phyloP scores from a whole-genome alignment of 2,888 invertebrate genomes.

The Aplocera efformata region DNA sequence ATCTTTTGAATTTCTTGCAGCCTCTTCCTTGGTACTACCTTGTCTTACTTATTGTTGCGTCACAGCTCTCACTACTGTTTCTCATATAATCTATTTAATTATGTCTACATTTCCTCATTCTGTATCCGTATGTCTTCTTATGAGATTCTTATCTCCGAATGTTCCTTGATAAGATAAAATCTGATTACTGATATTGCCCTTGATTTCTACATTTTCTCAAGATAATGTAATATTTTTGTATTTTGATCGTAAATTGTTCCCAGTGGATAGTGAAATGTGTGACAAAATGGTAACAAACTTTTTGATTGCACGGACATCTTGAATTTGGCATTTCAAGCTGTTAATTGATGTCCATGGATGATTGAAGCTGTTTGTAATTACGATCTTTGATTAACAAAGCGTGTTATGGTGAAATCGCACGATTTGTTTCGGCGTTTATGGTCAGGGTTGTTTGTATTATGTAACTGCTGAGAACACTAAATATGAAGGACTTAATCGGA shows the following conservation, averaged over 20 bases:
- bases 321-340: slow-evolving; percentile 3
- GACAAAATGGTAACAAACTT: not conserved
- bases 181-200: slow-evolving; percentile 5
- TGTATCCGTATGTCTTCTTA: slow-evolving; percentile 24
- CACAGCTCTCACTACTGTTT: slow-evolving; percentile 39
- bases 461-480: slow-evolving; percentile 31
- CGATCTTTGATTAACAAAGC: slow-evolving; percentile 28
- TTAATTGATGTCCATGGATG: slow-evolving; percentile 14
- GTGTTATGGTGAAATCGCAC: slow-evolving; percentile 35
- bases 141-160: slow-evolving; percentile 11
- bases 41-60: slow-evolving; percentile 40
- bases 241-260: no score
- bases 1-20: slow-evolving; percentile 45
- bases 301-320: not conserved
- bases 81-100: slow-evolving; percentile 23
- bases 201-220: slow-evolving; percentile 1
- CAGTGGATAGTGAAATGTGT: no score
- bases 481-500: no score
- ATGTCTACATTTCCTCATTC: slow-evolving; percentile 21
- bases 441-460: slow-evolving; percentile 42
- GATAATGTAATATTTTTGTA: not conserved
- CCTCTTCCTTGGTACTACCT: slow-evolving; percentile 52
- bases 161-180: slow-evolving; percentile 22
- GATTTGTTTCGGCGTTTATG: slow-evolving; percentile 39
- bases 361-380: slow-evolving; percentile 27